Evolutionary conservation across 2,113 vertebrate genomes (phyloP).

Genomic region (Herpailurus yagouaroundi): DNA sequence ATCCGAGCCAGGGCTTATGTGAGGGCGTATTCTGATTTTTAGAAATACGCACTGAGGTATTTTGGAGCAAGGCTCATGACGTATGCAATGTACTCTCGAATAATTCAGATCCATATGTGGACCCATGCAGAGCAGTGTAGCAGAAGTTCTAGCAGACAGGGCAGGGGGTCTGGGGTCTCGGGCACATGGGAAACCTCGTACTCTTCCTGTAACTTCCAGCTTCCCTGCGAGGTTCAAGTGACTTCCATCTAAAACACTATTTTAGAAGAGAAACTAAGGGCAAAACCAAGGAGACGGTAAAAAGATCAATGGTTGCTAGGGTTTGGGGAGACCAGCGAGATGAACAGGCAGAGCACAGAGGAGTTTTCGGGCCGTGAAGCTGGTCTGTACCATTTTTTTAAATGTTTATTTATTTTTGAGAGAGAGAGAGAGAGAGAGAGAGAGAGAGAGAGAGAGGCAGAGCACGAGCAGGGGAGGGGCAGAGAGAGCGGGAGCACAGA

Average conservation of each 20-base stretch:
- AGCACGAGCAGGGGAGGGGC: no score
- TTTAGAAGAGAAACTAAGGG: background rate
- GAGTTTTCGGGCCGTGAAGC: background rate
- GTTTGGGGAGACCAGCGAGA: background rate
- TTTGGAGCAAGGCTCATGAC: no score
- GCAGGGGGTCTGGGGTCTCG: background rate
- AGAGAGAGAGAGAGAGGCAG: no score
- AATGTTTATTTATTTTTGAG: no score
- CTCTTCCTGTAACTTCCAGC: background rate
- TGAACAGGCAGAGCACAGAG: background rate
- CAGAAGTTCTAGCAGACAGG: fast-evolving
- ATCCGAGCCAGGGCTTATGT: no score
- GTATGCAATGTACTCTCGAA: no score
- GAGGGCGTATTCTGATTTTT: background rate
- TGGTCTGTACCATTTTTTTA: no score
- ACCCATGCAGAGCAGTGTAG: background rate
- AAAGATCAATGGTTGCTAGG: background rate
- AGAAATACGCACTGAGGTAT: background rate
- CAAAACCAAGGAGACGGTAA: background rate
- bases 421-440: no score
- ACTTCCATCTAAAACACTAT: background rate
- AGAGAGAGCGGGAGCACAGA: no score
- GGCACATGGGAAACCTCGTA: fast-evolving
- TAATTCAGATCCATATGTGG: fast-evolving
- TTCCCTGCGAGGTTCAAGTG: background rate